Evolutionary conservation across 2,113 vertebrate species (phyloP).

Genomic region (Phasianus colchicus): DNA sequence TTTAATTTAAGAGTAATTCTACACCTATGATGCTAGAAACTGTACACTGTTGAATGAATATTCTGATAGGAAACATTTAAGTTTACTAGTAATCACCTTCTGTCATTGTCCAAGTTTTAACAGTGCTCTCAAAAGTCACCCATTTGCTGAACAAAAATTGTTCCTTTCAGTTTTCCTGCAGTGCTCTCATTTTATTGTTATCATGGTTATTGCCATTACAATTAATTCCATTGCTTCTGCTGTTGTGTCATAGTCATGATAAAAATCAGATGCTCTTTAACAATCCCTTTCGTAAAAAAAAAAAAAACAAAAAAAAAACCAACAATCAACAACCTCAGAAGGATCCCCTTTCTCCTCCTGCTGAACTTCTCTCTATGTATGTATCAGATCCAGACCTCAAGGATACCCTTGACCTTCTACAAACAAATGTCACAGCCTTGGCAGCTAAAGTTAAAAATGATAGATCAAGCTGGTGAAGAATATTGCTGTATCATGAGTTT

Average conservation of each 20-base stretch:
- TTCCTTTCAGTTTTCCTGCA: background rate
- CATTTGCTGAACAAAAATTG: constrained; percentile 13
- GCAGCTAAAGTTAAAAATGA: too few species aligned
- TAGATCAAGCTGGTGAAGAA: background rate
- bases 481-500: background rate
- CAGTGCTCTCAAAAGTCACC: background rate
- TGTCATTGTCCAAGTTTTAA: constrained; percentile 16
- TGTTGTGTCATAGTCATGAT: constrained; percentile 3
- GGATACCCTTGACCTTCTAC: too few species aligned
- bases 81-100: background rate
- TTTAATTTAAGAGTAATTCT: background rate
- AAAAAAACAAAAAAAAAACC: too few species aligned
- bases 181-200: constrained; percentile 3
- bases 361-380: too few species aligned
- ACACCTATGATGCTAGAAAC: background rate
- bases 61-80: constrained; percentile 15
- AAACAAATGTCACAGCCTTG: too few species aligned
- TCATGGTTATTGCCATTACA: background rate
- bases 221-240: constrained; percentile 35
- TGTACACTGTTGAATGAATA: constrained; percentile 5
- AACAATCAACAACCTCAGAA: too few species aligned
- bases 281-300: background rate
- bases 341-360: too few species aligned
- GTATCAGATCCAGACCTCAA: too few species aligned
- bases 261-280: constrained; percentile 26